Evolutionary conservation across 2,888 invertebrate genomes (phyloP), one percentile per base, ranked within the genome.

Genomic region (Nemotelus nigrinus): DNA sequence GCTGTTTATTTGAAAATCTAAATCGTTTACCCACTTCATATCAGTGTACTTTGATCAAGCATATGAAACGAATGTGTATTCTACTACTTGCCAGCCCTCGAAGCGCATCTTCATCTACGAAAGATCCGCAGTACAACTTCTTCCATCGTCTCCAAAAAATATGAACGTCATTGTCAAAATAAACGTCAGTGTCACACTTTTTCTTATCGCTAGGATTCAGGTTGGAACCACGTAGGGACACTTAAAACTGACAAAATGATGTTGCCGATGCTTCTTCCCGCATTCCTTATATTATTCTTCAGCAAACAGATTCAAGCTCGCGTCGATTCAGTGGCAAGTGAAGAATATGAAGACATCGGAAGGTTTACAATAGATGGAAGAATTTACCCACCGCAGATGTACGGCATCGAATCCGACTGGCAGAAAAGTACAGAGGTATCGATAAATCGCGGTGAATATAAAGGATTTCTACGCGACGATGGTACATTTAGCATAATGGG

Each of bases 401-500:
- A 88, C 71, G 88, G 88, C 68, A 84, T 86, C 8, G 87, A 87
- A 80, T 88, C 87, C 4, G 91, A 92, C 82, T 96, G 96, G 95
- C 93, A 94, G 85, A 88, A 91, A 6, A 91, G 92, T 81, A 94
- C 95, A 0, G 90, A 92, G 81, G 89, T 96, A 41, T 92, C 96
- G 84, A 93, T 96, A 5, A 97, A 97, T 85, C 95, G 96, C 7
- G 97, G 97, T 25, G 94, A 96, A 86, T 93, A 92, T 85, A 90
- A 95, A 81, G 97, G 95, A 70, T 96, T 96, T 85, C 88, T 98
- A 25, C 94, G 94, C 82, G 94, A 94, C 82, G 98, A 99, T 88
- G 98, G 98, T 10, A 91, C 93, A 4, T 99, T 99, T 86, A 88
- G 92, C 2, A 92, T 99, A 60, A 93, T 94, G 83, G 96, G 96